Base-by-base conservation (phyloP, 1,140 invertebrate genomes). In the Drosophila albomicans region DNA sequence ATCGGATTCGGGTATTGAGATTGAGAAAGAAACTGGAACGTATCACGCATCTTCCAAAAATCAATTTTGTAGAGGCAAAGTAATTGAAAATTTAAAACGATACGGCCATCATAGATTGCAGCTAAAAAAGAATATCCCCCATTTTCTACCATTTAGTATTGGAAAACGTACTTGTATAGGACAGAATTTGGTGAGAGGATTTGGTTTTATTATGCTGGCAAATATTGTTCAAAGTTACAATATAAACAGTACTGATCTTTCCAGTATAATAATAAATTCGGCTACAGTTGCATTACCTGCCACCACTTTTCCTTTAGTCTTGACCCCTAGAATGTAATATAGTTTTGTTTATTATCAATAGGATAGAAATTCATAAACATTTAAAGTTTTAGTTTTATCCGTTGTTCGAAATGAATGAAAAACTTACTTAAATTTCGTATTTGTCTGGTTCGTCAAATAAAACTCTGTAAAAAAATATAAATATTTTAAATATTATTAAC, bases 121-220 rank as follows among this genome's bases (percentile, higher is more conserved):
- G 41, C 82, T 94, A 0, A 94, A 92, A 68, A 94, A 92, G 70
- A 94, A 94, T 73, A 93, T 94, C 45, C 93, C 96, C 1, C 95
- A 97, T 91, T 98, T 98, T 82, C 93, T 98, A 15, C 97, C 97
- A 0, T 98, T 98, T 93, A 96, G 96, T 74, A 96, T 96, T 32
- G 96, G 97, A 0, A 96, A 97, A 73, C 94, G 98, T 8, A 97
- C 97, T 0, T 98, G 98, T 89, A 96, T 99, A 78, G 98, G 98
- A 1, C 97, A 98, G 92, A 96, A 96, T 62, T 93, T 99, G 48
- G 96, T 97, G 0, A 95, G 95, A 20, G 95, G 96, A 35, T 94
- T 97, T 86, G 95, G 95, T 61, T 97, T 97, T 91, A 93, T 96
- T 0, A 94, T 95, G 52, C 91, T 97, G 41, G 95, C 95, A 0